Evolutionary conservation across 2,888 invertebrate genomes (phyloP).

Genomic region (Halocaridina rubra): DNA sequence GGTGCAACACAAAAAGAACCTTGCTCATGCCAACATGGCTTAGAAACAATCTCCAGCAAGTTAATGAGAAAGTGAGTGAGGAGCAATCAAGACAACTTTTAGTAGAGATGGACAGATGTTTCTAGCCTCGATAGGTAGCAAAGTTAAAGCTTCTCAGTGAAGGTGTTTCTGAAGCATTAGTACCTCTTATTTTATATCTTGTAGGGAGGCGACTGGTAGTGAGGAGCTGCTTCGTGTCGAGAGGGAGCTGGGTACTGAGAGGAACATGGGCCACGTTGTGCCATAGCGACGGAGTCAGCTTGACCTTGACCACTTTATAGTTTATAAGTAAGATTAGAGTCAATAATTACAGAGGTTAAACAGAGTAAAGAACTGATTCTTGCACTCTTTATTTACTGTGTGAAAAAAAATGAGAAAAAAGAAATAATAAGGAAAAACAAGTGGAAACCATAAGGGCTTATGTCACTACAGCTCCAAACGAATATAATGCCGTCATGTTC

Average conservation of each 20-base stretch:
- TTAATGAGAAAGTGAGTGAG: neutral
- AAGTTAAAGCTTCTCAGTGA: slow-evolving; percentile 27
- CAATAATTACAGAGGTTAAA: too few species aligned
- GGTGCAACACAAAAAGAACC: slow-evolving; percentile 39
- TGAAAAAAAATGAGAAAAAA: too few species aligned
- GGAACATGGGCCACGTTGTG: slow-evolving; percentile 31
- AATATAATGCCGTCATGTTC: too few species aligned
- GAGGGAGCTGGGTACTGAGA: slow-evolving; percentile 34
- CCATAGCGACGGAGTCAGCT: slow-evolving; percentile 49
- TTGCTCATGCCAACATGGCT: slow-evolving; percentile 53
- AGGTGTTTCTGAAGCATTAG: slow-evolving; percentile 42
- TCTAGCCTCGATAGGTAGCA: slow-evolving; percentile 56
- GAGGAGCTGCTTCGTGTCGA: slow-evolving; percentile 35
- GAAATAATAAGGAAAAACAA: slow-evolving; percentile 24
- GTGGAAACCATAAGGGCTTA: slow-evolving; percentile 52
- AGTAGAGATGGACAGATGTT: slow-evolving; percentile 29
- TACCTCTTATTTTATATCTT: slow-evolving; percentile 54
- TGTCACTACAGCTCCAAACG: too few species aligned
- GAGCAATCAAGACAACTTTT: slow-evolving; percentile 14
- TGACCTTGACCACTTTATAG: slow-evolving; percentile 46
- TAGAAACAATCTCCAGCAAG: slow-evolving; percentile 46
- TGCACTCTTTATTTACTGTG: too few species aligned
- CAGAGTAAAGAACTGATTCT: too few species aligned
- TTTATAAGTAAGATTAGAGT: slow-evolving; percentile 33
- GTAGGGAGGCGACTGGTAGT: slow-evolving; percentile 49